Evolutionary conservation across 2,888 invertebrate genomes (phyloP), one percentile per base, ranked within the genome.

Genomic region (Dynastes grantii): DNA sequence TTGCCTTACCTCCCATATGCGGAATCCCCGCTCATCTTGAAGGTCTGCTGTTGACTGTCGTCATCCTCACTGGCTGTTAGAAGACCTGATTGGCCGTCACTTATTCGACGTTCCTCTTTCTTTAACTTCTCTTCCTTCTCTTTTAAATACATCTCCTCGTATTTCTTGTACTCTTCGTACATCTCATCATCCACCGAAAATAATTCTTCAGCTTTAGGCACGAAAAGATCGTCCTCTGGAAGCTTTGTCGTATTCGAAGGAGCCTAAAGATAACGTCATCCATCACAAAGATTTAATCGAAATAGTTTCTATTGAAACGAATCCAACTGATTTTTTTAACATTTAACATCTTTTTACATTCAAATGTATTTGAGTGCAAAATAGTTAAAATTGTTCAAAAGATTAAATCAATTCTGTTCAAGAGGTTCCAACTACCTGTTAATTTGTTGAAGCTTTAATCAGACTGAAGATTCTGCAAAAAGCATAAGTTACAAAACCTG

Each of bases 1-100:
- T 5, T 37, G 1, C 0, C 90, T 90, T 90, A 96, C 96, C 96
- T 96, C 92, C 95, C 95, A 89, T 96, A 96, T 76, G 96, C 96
- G 40, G 96, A 96, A 89, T 96, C 96, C 40, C 92, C 91, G 81
- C 90, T 89, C 63, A 90, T 84, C 81, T 90, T 90, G 82, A 78
- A 83, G 81, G 78, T 85, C 86, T 81, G 84, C 89, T 90, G 76
- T 89, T 89, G 80, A 87, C 89, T 9, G 88, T 89, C 82, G 88
- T 90, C 85, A 85, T 88, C 85, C 88, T 67, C 90, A 6, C 82
- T 84, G 1, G 81, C 80, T 9, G 82, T 82, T 4, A 84, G 73
- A 9, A 83, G 70, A 3, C 82, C 83, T 40, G 81, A 83, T 75
- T 82, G 83, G 3, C 71, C 55, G 53, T 83, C 81, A 32, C 58